These are phyloP conservation scores for Mormyrops boulengeri DNA, from an alignment of 2,797 vertebrate species.

Conservation along the genomic window DNA sequence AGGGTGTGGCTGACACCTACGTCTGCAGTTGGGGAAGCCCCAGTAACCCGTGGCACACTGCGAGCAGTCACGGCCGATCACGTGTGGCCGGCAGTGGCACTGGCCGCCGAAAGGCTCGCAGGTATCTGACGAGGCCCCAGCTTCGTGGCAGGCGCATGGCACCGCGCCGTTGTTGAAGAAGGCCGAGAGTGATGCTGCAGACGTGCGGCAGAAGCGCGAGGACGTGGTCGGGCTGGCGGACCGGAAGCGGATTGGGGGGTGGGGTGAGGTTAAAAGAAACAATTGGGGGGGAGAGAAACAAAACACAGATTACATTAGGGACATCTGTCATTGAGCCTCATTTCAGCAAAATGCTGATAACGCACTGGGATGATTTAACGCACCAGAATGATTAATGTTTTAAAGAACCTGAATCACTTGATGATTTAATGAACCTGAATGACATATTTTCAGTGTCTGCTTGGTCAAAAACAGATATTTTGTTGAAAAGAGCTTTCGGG, in stretches of 20 bases:
- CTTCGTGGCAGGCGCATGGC: conserved; percentile 83
- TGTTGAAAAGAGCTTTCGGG: neutral
- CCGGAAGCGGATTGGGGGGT: neutral
- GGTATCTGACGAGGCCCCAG: conserved; percentile 65
- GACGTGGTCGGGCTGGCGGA: conserved; percentile 62
- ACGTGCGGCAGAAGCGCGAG: conserved; percentile 72
- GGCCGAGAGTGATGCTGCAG: conserved; percentile 78
- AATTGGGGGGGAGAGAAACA: neutral
- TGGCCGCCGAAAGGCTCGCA: conserved; percentile 82
- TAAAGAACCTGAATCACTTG: neutral
- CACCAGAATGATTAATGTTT: neutral
- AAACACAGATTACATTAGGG: neutral
- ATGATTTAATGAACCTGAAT: neutral
- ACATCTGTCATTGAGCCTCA: neutral
- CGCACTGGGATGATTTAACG: neutral
- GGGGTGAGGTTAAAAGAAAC: neutral
- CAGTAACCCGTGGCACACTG: conserved; percentile 87
- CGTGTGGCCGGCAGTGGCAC: conserved; percentile 74
- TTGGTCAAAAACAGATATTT: neutral
- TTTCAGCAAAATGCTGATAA: neutral
- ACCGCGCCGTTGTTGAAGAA: conserved; percentile 87
- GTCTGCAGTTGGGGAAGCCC: conserved; percentile 88
- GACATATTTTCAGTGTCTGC: neutral
- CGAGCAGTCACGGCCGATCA: conserved; percentile 90
- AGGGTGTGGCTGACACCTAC: conserved; percentile 61